phyloP scores from a whole-genome alignment of 2,888 invertebrate species.

The Nymphalis polychloros region DNA sequence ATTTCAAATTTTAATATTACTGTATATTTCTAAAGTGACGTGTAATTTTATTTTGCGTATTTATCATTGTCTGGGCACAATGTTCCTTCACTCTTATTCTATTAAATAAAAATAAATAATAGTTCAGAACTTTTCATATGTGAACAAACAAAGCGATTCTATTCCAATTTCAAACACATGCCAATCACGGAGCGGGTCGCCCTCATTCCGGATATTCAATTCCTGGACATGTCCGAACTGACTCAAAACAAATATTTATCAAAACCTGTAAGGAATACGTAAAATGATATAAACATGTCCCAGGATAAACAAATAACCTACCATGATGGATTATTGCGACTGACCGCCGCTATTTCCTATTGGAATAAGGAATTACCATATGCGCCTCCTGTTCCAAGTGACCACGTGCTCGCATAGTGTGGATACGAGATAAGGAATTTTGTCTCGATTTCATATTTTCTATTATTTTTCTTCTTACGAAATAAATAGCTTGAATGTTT shows the following conservation, averaged over 20 bases:
- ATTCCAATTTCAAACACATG: constrained; percentile 53
- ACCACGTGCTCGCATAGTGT: constrained; percentile 43
- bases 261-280: constrained; percentile 81
- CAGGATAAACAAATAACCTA: constrained; percentile 69
- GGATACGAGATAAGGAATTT: constrained; percentile 44
- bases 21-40: no score
- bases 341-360: constrained; percentile 81
- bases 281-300: constrained; percentile 77
- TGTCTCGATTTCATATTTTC: background rate
- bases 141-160: constrained; percentile 31
- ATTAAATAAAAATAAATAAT: background rate
- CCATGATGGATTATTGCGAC: constrained; percentile 80
- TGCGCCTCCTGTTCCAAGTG: constrained; percentile 69
- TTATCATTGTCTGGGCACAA: background rate
- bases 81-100: background rate
- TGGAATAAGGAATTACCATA: constrained; percentile 82
- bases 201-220: constrained; percentile 76
- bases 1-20: no score
- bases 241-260: constrained; percentile 80
- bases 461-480: background rate
- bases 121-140: constrained; percentile 17
- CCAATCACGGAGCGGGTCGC: constrained; percentile 68
- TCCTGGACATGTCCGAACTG: constrained; percentile 74
- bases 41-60: background rate
- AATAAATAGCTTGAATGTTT: no score